phyloP scores from a whole-genome alignment of 2,888 invertebrate genomes.

The Parascotia fuliginaria region DNA sequence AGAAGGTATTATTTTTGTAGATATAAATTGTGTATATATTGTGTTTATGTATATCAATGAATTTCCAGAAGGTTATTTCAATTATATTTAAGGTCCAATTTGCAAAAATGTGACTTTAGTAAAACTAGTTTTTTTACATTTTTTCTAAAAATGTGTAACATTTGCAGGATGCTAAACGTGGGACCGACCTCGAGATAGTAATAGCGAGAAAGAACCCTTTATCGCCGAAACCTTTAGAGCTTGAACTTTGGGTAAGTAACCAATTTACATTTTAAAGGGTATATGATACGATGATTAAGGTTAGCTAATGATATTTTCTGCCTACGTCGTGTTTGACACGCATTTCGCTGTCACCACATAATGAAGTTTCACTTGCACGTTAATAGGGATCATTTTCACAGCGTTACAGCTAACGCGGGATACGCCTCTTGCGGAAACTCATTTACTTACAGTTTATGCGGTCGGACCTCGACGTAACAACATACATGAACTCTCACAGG shows the following conservation, averaged over 20 bases:
- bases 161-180: slow-evolving; percentile 90
- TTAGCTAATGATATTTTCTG: slow-evolving; percentile 65
- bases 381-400: slow-evolving; percentile 76
- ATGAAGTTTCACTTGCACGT: slow-evolving; percentile 71
- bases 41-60: no score
- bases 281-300: slow-evolving; percentile 48
- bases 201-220: slow-evolving; percentile 92
- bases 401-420: slow-evolving; percentile 57
- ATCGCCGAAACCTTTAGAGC: slow-evolving; percentile 91
- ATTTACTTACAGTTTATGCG: slow-evolving; percentile 61
- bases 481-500: slow-evolving; percentile 32
- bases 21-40: no score
- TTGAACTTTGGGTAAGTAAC: slow-evolving; percentile 91
- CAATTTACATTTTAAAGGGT: slow-evolving; percentile 41
- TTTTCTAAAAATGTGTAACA: no score
- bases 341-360: slow-evolving; percentile 73
- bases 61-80: no score
- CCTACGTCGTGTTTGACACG: slow-evolving; percentile 64
- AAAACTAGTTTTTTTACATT: no score
- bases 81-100: no score
- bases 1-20: neutral
- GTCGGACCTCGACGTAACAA: slow-evolving; percentile 37
- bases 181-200: slow-evolving; percentile 93
- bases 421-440: slow-evolving; percentile 60
- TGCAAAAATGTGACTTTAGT: no score